phyloP scores from a whole-genome alignment of 2,797 vertebrate species.

The Acrocephalus scirpaceus region DNA sequence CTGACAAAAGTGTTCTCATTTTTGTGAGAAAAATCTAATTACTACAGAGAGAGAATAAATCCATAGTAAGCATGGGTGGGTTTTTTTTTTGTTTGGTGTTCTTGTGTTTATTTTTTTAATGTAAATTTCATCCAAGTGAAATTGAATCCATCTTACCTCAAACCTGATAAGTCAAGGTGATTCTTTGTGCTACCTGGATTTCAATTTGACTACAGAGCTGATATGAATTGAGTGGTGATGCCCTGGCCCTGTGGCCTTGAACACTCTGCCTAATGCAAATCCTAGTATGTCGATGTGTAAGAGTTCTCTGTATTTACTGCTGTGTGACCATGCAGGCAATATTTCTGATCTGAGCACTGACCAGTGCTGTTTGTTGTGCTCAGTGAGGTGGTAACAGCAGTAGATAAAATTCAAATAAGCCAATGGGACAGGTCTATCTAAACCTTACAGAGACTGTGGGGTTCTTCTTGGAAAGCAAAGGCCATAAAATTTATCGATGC shows the following conservation, averaged over 20 bases:
- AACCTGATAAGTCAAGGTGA: neutral
- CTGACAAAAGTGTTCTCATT: neutral
- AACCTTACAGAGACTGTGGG: conserved; percentile 11
- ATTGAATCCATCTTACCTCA: neutral
- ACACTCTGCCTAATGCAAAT: neutral
- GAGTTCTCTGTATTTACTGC: neutral
- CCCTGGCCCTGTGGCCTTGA: neutral
- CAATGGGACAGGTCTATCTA: neutral
- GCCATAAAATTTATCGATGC: neutral
- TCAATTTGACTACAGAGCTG: neutral
- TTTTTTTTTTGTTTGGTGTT: neutral
- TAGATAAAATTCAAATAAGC: neutral
- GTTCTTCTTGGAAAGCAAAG: conserved; percentile 29
- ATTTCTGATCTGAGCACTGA: neutral
- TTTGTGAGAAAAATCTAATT: neutral
- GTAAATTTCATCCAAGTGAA: neutral
- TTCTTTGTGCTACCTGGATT: neutral
- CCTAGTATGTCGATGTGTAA: neutral
- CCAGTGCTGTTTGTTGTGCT: neutral
- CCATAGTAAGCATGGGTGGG: neutral
- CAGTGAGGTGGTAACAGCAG: neutral
- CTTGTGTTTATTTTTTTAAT: neutral
- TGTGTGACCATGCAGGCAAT: neutral
- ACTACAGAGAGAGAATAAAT: neutral
- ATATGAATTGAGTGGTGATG: neutral